Percentiles rank a stretch among this genome's conserved stretches.
Conservation (phyloP, 92 coral and sea anemone genomes). For the Chrysogorgia sp. region DNA sequence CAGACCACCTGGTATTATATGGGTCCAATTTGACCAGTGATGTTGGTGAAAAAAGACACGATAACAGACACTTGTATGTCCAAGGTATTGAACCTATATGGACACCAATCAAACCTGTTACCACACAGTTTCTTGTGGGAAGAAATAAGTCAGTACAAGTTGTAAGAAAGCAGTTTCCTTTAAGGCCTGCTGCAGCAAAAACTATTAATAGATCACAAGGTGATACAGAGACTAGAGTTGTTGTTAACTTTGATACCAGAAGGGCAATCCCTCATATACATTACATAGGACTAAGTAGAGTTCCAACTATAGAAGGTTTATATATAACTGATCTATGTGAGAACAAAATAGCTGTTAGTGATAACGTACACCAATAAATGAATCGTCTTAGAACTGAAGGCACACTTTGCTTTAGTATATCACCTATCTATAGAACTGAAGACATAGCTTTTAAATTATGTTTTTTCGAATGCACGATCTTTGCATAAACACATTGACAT, state of each 20-base stretch:
- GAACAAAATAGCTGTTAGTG: slow-evolving; percentile 47
- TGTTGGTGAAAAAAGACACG: slow-evolving; percentile 55
- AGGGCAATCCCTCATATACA: slow-evolving; percentile 55
- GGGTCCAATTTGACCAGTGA: slow-evolving; percentile 65
- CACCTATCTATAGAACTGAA: no score
- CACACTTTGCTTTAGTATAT: slow-evolving; percentile 37
- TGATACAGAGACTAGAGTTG: slow-evolving; percentile 23
- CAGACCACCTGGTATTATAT: slow-evolving; percentile 48
- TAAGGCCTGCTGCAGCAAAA: slow-evolving; percentile 52
- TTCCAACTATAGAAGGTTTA: slow-evolving; percentile 44
- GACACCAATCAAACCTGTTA: slow-evolving; percentile 71
- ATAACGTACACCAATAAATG: slow-evolving; percentile 40
- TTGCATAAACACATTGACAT: slow-evolving; percentile 69
- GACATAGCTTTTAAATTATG: slow-evolving; percentile 49
- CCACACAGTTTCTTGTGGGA: slow-evolving; percentile 38
- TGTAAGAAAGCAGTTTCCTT: slow-evolving; percentile 48
- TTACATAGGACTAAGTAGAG: slow-evolving; percentile 36
- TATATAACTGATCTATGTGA: slow-evolving; percentile 43
- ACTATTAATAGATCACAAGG: slow-evolving; percentile 50
- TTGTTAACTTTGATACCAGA: slow-evolving; percentile 30
- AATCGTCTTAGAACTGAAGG: slow-evolving; percentile 29
- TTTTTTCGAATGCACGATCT: slow-evolving; percentile 61
- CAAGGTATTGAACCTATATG: slow-evolving; percentile 60
- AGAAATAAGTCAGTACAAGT: slow-evolving; percentile 37
- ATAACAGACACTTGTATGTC: slow-evolving; percentile 48